Base-by-base conservation (phyloP, 2,888 invertebrate species). In the Chrysomela aeneicollis region DNA sequence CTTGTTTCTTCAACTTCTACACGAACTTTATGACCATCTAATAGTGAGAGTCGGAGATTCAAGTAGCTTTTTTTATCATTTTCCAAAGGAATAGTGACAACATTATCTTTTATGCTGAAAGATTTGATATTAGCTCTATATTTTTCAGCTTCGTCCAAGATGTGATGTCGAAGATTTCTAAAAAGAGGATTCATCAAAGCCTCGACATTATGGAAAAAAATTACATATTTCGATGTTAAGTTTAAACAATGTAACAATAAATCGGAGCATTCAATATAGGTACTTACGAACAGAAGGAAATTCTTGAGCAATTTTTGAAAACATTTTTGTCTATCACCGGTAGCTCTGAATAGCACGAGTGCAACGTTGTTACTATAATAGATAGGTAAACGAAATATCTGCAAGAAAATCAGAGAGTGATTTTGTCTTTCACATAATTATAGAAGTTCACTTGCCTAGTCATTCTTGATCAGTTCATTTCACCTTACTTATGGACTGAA, bases 221-320 rank as follows among this genome's bases (percentile, higher is more conserved):
- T 26, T 6, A 26, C 4, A 26, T 26, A 6, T 26, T 26, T 26
- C 3, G 26, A n/a, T n/a, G n/a, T n/a, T n/a, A n/a, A n/a, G n/a
- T n/a, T n/a, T n/a, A 26, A 26, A 6, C 26, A 26, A 3, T 26
- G 26, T 26, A 26, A 26, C 26, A 6, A 26, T 26, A 26, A 26
- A 26, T n/a, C n/a, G n/a, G n/a, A n/a, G n/a, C n/a, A n/a, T n/a
- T n/a, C n/a, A n/a, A n/a, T n/a, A 26, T 26, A 26, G n/a, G 26
- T 54, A 64, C 65, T 69, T 61, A 69, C 69, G 52, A 59, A 61
- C 69, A 69, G 42, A 66, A 69, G 3, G 42, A 17, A 35, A 61
- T 59, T 47, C 62, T 46, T 8, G 63, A 63, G 59, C 69, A 69
- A 51, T 63, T 68, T 63, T 65, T 67, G 59, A 67, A 68, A 18